Base-by-base conservation (phyloP, 2,113 vertebrate species). In the Hippocampus comes region DNA sequence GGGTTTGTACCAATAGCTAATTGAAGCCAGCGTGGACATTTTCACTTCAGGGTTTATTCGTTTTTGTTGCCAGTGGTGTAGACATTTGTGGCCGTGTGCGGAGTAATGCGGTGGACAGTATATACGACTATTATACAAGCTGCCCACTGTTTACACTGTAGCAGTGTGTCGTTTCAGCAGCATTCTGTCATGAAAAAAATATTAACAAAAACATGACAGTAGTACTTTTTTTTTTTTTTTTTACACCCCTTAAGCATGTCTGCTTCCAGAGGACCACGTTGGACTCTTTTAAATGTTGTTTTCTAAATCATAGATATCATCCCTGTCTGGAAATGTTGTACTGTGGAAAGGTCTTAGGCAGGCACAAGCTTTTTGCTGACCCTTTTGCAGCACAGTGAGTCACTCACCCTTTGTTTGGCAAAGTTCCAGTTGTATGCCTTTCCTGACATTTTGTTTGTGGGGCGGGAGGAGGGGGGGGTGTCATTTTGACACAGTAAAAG, bases 181-280 rank as follows among this genome's bases (percentile, higher is more conserved):
- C n/a, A 11, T 23, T 25, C 11, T 59, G 11, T 23, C 23, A 59
- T 12, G 59, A 34, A 60, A 34, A 61, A 60, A 14, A 9, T 25
- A 59, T 25, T 15, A 4, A 59, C 23, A 4, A 30, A 30, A 61
- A 34, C 18, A 5, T 59, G 15, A 18, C 59, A 20, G 17, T 7
- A 38, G 23, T 27, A 60, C 7, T 25, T 5, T 17, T 4, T 20
- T 20, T 51, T 21, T 15, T 59, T 59, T 4, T 59, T 27, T 25
- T 60, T 60, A 27, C 2, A 15, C 18, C 8, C 5, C 3, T 14
- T 17, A 30, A 34, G 17, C 27, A 11, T 7, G 25, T 60, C 14
- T 60, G 57, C 59, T 61, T 8, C 59, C 59, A 34, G 59, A 61
- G 34, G 59, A 61, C 27, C 59, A 61, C 18, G 59, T 61, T 60